Evolutionary conservation across 2,113 vertebrate genomes (phyloP), one percentile per base, ranked within the genome.

Genomic region (Thomomys bottae): DNA sequence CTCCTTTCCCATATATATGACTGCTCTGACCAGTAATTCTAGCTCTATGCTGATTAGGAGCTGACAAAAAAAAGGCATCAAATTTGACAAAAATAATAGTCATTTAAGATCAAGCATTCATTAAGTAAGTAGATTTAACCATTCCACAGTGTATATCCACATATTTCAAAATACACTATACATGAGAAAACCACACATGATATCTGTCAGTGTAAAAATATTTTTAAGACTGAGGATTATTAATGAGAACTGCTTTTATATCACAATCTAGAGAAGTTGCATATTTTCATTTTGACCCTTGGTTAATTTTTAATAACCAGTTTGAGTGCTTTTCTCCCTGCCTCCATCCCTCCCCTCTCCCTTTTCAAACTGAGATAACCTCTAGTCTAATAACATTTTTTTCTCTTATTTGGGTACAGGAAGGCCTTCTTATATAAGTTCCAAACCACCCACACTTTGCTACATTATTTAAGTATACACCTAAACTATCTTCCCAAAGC

Each of bases 361-460:
- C 45, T 54, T 54, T 54, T 14, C 15, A 54, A 17, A 15, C 49
- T 54, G 49, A 15, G 17, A 54, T 54, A 54, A 54, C 84, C 66
- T 79, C 28, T 66, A 10, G 15, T 18, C 49, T 83, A 63, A 70
- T 1, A 42, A 28, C 1, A 10, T 73, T 78, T 88, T 84, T 82
- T 89, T 82, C 90, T 68, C 83, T 90, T 80, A 90, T 82, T 88
- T 18, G 21, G 30, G 67, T 88, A 84, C 24, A 72, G 23, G 32
- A 88, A 84, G 42, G n/a, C 20, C 40, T 79, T 89, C 87, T 84
- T 61, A 57, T 71, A 80, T 68, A 49, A 87, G 61, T 32, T 87
- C 85, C 84, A 71, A 87, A 78, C 34, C 26, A 72, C 57, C n/a
- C 26, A 73, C 9, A 68, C n/a, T 68, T 84, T 38, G 66, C 64